A percentile compares a stretch with the other conserved stretches of the same genome.
phyloP scores from a whole-genome alignment of 2,113 vertebrate species.

The Passerina amoena region DNA sequence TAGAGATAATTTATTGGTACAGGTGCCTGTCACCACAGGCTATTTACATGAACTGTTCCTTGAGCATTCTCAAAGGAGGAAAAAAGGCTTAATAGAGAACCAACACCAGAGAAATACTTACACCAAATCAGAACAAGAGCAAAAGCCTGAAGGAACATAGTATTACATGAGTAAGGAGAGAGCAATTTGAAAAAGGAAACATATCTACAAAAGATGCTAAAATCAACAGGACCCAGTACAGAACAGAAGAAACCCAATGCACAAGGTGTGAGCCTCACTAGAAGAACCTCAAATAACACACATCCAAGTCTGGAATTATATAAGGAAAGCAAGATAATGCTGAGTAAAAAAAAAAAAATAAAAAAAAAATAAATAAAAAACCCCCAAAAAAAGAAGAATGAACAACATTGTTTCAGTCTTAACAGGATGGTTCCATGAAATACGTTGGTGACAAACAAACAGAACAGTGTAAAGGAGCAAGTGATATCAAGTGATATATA shows the following conservation, averaged over 20 bases:
- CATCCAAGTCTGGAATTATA: neutral
- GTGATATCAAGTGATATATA: constrained; percentile 21
- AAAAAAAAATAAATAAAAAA: neutral
- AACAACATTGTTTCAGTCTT: neutral
- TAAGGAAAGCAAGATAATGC: neutral
- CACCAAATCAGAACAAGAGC: neutral
- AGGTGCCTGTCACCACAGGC: neutral
- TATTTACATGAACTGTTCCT: neutral
- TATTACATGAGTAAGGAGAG: neutral
- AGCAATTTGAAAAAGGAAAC: neutral
- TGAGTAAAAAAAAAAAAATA: neutral
- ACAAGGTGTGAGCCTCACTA: neutral
- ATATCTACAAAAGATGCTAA: neutral
- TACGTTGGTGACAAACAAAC: neutral
- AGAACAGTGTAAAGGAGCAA: neutral
- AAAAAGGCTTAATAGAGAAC: neutral
- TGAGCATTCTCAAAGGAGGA: neutral
- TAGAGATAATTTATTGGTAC: neutral
- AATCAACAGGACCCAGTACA: neutral
- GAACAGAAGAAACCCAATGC: neutral
- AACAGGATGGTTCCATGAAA: neutral
- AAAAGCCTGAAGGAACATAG: neutral
- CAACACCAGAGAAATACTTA: neutral
- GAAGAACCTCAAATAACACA: neutral
- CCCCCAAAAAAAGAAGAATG: neutral